Evolutionary conservation across 2,888 invertebrate species (phyloP).

Genomic region (Morpho deidamia): DNA sequence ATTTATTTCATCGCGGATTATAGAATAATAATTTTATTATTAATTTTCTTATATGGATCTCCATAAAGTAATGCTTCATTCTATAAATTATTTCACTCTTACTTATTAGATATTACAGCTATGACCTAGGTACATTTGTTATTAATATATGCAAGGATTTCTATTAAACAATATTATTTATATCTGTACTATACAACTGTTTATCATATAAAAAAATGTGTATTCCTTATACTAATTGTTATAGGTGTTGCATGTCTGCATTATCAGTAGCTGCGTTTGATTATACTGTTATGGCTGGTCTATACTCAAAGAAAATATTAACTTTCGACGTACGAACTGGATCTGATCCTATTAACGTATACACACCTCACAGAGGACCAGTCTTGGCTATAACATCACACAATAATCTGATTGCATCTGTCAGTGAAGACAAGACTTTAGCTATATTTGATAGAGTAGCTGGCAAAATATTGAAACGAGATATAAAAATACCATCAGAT

Average conservation of each 20-base stretch:
- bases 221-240: neutral
- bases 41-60: no score
- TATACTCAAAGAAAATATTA: slow-evolving; percentile 74
- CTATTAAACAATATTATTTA: no score
- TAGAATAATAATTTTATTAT: no score
- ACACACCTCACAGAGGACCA: slow-evolving; percentile 73
- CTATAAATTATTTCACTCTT: no score
- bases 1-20: no score
- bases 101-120: no score
- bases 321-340: slow-evolving; percentile 73
- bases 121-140: no score
- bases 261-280: slow-evolving; percentile 69
- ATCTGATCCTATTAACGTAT: slow-evolving; percentile 50
- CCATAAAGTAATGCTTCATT: no score
- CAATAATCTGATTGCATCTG: slow-evolving; percentile 72
- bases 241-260: slow-evolving; percentile 70
- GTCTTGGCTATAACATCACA: slow-evolving; percentile 59
- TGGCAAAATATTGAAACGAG: slow-evolving; percentile 54
- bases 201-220: no score
- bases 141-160: no score
- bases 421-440: slow-evolving; percentile 79
- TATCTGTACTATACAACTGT: no score
- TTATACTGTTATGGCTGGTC: slow-evolving; percentile 70
- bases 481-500: slow-evolving; percentile 54
- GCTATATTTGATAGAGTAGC: slow-evolving; percentile 77